Base-by-base conservation (phyloP, 1,140 invertebrate species). In the Helicoverpa zea region DNA sequence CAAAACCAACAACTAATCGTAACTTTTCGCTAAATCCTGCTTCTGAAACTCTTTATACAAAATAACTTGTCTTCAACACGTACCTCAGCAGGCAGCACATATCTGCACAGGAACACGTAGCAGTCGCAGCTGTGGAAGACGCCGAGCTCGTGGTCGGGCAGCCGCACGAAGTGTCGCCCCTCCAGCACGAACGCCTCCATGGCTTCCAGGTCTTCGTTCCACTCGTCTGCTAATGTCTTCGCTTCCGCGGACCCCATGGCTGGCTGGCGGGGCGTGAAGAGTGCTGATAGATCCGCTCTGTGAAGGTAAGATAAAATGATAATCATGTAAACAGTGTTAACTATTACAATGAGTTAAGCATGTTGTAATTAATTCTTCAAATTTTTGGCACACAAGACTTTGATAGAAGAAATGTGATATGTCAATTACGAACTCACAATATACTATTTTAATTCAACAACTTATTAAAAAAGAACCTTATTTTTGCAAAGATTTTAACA, bases 151-250 rank as follows among this genome's bases (percentile, higher is more conserved):
- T 99, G 97, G 94, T 99, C 98, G 0, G 99, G 99, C 66, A 99
- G 95, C 14, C 98, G 96, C 10, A 99, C 98, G 95, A 99, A 99
- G 95, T 99, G 99, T 88, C 98, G 98, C 1, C 98, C 98, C 96
- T 99, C 99, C 64, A 99, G 95, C n/a, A 99, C 99, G 95, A 99
- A 99, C 1, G 98, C 96, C 95, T 99, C 99, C 98, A 99, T 99
- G 52, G 97, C 97, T 90, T 99, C 98, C 68, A 99, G 96, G 95
- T 99, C 98, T 82, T 99, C 98, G 94, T 99, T 99, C 98, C 98
- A 99, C 86, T 99, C 98, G 84, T 98, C 97, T 92, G 99, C 98
- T 29, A 99, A 94, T 86, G 98, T 98, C 85, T 98, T 97, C 1
- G 99, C 98, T 95, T 99, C 99, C 35, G 96, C 95, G 49, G 96